Evolutionary conservation across 2,888 invertebrate genomes (phyloP).

Genomic region (Smittia sp.): DNA sequence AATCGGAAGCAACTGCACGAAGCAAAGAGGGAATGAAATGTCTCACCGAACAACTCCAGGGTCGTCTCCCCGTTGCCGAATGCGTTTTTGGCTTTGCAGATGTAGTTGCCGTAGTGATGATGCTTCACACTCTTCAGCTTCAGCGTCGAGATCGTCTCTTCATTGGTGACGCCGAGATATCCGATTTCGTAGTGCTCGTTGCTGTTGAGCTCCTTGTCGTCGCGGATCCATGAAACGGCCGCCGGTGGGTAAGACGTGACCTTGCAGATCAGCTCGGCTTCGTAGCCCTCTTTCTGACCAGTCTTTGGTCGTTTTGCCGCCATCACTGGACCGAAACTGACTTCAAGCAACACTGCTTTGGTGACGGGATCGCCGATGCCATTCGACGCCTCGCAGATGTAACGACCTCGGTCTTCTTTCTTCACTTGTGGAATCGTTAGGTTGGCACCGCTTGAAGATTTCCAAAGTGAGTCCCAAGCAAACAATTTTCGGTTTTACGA

Average conservation of each 20-base stretch:
- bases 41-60: conserved; percentile 35
- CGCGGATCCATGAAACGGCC: conserved; percentile 23
- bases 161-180: conserved; percentile 26
- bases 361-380: conserved; percentile 12
- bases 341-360: conserved; percentile 29
- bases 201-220: conserved; percentile 30
- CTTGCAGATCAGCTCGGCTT: conserved; percentile 28
- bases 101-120: conserved; percentile 33
- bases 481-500: not conserved
- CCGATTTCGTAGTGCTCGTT: conserved; percentile 37
- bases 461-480: not conserved
- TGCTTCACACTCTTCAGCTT: not conserved
- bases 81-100: conserved; percentile 31
- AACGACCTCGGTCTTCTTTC: conserved; percentile 39
- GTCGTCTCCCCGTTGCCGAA: conserved; percentile 23
- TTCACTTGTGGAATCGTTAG: conserved; percentile 32
- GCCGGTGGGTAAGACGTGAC: conserved; percentile 28
- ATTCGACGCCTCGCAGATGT: conserved; percentile 34
- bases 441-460: conserved; percentile 26
- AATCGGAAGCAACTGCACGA: conserved; percentile 17
- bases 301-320: conserved; percentile 33
- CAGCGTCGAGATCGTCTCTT: conserved; percentile 29
- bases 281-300: conserved; percentile 33
- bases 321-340: conserved; percentile 30
- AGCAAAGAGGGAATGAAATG: not conserved